phyloP scores from a whole-genome alignment of 2,888 invertebrate species.

The Drosophila lacicola region DNA sequence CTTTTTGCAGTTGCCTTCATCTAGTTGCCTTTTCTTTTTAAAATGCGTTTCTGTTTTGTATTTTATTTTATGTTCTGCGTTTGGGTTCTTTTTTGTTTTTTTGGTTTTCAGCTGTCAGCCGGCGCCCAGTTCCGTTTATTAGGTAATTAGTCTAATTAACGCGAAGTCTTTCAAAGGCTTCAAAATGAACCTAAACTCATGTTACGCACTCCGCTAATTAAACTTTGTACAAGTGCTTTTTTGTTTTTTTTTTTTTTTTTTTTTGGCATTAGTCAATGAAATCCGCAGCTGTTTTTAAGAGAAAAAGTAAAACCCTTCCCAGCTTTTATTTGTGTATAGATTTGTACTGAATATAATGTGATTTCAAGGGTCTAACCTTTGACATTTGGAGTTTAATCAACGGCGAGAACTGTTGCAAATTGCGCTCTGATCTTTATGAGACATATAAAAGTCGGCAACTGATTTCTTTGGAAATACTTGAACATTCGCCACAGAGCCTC shows the following conservation, averaged over 20 bases:
- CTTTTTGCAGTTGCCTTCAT: slow-evolving; percentile 13
- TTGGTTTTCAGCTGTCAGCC: slow-evolving; percentile 20
- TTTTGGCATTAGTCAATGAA: slow-evolving; percentile 16
- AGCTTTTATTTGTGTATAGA: not conserved
- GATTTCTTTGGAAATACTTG: slow-evolving; percentile 60
- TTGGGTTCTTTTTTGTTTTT: slow-evolving; percentile 4
- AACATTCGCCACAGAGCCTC: slow-evolving; percentile 27
- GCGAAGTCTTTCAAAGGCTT: slow-evolving; percentile 53
- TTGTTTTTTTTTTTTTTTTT: slow-evolving; percentile 17
- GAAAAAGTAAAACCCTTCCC: not conserved
- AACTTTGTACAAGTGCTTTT: slow-evolving; percentile 37
- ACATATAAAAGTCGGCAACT: slow-evolving; percentile 43
- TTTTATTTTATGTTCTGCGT: slow-evolving; percentile 20
- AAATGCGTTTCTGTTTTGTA: slow-evolving; percentile 1
- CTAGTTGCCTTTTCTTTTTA: slow-evolving; percentile 6
- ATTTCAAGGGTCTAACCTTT: not conserved
- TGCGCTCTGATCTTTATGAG: slow-evolving; percentile 41
- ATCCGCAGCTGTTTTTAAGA: slow-evolving; percentile 12
- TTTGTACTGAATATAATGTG: not conserved
- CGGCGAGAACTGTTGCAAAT: slow-evolving; percentile 26
- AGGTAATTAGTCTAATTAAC: slow-evolving; percentile 74
- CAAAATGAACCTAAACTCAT: slow-evolving; percentile 46
- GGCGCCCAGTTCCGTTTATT: slow-evolving; percentile 55
- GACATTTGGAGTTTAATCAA: slow-evolving; percentile 26
- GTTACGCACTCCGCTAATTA: slow-evolving; percentile 53